These are phyloP conservation scores for Chiroxiphia lanceolata DNA, from an alignment of 2,797 vertebrate species.

Conservation along the genomic window DNA sequence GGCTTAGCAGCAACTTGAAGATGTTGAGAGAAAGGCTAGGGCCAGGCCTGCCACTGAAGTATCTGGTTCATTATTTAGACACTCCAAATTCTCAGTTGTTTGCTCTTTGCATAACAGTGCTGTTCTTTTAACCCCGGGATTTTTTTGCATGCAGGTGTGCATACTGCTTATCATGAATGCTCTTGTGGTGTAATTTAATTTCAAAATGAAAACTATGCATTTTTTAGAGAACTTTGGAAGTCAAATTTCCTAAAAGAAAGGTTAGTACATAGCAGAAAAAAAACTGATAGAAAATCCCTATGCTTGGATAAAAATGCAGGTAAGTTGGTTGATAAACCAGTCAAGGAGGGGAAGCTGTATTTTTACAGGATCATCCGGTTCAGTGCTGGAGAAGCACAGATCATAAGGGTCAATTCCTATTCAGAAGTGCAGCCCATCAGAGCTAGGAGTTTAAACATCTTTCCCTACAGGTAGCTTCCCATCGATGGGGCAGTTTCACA, in stretches of 20 bases:
- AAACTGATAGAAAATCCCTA: background rate
- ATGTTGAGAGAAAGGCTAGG: background rate
- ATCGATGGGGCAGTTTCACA: background rate
- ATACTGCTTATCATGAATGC: background rate
- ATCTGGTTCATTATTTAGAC: background rate
- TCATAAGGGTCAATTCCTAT: background rate
- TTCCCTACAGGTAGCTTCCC: background rate
- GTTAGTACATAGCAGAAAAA: background rate
- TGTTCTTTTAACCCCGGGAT: background rate
- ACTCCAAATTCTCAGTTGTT: background rate
- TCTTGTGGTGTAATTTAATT: background rate
- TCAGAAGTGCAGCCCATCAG: background rate
- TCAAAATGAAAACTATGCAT: background rate
- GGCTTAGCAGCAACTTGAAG: background rate
- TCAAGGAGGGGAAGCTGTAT: background rate
- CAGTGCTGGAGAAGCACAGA: background rate
- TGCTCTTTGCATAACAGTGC: background rate
- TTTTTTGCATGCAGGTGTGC: background rate
- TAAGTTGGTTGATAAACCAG: background rate
- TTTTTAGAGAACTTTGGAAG: background rate
- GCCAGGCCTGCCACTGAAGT: background rate
- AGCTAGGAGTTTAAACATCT: background rate
- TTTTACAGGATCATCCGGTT: background rate
- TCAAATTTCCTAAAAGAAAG: background rate
- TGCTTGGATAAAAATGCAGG: background rate